phyloP scores from a whole-genome alignment of 2,888 invertebrate genomes.

The Microlaimidae sp. region DNA sequence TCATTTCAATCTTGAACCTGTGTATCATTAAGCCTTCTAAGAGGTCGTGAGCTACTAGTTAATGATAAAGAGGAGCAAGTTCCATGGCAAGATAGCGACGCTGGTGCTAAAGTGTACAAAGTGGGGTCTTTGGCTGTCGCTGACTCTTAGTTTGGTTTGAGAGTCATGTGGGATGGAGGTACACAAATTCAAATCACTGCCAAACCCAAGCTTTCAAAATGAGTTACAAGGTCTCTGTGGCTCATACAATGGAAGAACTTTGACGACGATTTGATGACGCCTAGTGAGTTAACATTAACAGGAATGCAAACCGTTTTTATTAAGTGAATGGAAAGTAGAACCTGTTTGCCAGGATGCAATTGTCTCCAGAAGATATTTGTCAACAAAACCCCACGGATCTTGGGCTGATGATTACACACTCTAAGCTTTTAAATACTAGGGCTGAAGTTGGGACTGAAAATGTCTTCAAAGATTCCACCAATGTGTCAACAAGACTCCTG shows the following conservation, averaged over 20 bases:
- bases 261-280: conserved; percentile 66
- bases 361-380: no score
- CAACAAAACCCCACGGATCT: conserved; percentile 44
- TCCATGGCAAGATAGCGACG: no score
- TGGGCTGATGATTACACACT: conserved; percentile 51
- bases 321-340: conserved; percentile 70
- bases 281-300: conserved; percentile 65
- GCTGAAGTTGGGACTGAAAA: conserved; percentile 3
- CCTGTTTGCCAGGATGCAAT: conserved; percentile 52
- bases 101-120: conserved; percentile 46
- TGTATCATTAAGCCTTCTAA: conserved; percentile 1
- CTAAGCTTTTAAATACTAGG: conserved; percentile 3
- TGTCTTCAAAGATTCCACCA: conserved; percentile 1
- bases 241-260: conserved; percentile 68
- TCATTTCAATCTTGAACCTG: conserved; percentile 18
- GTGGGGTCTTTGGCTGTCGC: conserved; percentile 62
- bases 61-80: neutral
- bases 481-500: conserved; percentile 53
- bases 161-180: conserved; percentile 73
- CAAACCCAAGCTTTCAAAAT: conserved; percentile 8
- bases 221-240: conserved; percentile 67
- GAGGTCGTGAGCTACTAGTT: conserved; percentile 6
- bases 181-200: conserved; percentile 51
- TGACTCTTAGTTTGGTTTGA: conserved; percentile 56
- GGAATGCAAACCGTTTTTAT: conserved; percentile 57